Evolutionary conservation across 2,113 vertebrate species (phyloP).

Genomic region (Etheostoma spectabile): DNA sequence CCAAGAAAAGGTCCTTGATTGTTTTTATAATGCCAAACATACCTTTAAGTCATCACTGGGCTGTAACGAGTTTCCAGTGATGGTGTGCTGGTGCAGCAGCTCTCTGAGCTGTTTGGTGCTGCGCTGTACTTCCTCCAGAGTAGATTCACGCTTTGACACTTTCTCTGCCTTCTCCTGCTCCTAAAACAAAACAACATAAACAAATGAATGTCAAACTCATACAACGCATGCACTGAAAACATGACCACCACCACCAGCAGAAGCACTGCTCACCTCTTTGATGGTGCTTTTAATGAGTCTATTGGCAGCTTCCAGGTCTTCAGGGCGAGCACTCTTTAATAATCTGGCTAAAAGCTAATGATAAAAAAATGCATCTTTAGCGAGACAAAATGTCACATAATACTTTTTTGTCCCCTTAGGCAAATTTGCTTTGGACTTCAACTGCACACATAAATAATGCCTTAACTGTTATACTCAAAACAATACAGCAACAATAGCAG

Average conservation of each 20-base stretch:
- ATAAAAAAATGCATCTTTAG: slow-evolving; percentile 22
- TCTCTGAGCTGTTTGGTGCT: slow-evolving; percentile 79
- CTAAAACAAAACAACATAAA: slow-evolving; percentile 65
- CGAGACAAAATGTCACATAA: background rate
- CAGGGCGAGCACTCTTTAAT: slow-evolving; percentile 87
- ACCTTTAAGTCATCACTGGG: slow-evolving; percentile 76
- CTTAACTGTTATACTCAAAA: too few species aligned
- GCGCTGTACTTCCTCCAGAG: slow-evolving; percentile 87
- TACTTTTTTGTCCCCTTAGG: too few species aligned
- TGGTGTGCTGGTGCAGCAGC: slow-evolving; percentile 76
- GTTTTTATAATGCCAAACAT: background rate
- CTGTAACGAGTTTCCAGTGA: slow-evolving; percentile 48
- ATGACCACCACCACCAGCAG: background rate
- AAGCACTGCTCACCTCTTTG: slow-evolving; percentile 83
- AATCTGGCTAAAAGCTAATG: slow-evolving; percentile 87
- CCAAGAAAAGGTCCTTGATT: too few species aligned
- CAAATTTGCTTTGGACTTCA: too few species aligned
- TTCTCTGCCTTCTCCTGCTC: slow-evolving; percentile 91
- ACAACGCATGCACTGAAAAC: background rate
- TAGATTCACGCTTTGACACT: slow-evolving; percentile 77
- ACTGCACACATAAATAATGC: too few species aligned
- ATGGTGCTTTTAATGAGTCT: slow-evolving; percentile 90
- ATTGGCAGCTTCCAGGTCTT: slow-evolving; percentile 93
- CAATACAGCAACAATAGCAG: too few species aligned
- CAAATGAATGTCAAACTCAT: background rate